Percentiles rank a stretch among this genome's conserved stretches.
Conservation (phyloP, 2,888 invertebrate genomes). For the Sminthurides aquaticus region DNA sequence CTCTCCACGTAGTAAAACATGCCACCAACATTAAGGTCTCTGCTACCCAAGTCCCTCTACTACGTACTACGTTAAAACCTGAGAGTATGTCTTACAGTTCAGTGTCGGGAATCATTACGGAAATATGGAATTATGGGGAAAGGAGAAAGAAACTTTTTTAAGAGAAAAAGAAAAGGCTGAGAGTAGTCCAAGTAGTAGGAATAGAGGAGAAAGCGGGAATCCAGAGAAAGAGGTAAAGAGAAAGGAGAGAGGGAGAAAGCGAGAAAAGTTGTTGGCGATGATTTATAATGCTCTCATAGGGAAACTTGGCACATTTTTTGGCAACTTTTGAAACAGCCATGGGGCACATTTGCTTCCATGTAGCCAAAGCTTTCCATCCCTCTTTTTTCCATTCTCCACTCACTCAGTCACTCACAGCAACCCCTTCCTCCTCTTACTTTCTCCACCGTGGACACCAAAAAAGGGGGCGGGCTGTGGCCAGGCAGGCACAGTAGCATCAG, state of each 20-base stretch:
- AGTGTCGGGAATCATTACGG: slow-evolving; percentile 23
- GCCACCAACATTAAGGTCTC: no score
- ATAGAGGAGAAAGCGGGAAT: slow-evolving; percentile 4
- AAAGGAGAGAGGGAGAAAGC: slow-evolving; percentile 7
- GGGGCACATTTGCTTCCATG: slow-evolving; percentile 23
- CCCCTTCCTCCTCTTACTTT: not conserved
- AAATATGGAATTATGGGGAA: slow-evolving; percentile 24
- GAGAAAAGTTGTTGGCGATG: slow-evolving; percentile 15
- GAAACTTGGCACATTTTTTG: slow-evolving; percentile 25
- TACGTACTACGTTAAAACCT: not conserved
- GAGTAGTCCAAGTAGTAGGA: not conserved
- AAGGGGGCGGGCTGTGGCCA: not conserved
- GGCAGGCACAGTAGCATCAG: not conserved
- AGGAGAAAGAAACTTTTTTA: not conserved
- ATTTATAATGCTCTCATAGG: slow-evolving; percentile 23
- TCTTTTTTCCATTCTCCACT: not conserved
- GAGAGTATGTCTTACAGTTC: slow-evolving; percentile 6
- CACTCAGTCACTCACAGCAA: not conserved
- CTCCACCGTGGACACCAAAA: not conserved
- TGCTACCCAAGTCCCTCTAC: no score
- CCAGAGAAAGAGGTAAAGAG: slow-evolving; percentile 4
- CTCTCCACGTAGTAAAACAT: not conserved
- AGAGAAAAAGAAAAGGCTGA: slow-evolving; percentile 9
- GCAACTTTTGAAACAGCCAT: slow-evolving; percentile 23
- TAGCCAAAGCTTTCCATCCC: not conserved